phyloP scores from a whole-genome alignment of 2,888 invertebrate genomes.

The Eupithecia subumbrata region DNA sequence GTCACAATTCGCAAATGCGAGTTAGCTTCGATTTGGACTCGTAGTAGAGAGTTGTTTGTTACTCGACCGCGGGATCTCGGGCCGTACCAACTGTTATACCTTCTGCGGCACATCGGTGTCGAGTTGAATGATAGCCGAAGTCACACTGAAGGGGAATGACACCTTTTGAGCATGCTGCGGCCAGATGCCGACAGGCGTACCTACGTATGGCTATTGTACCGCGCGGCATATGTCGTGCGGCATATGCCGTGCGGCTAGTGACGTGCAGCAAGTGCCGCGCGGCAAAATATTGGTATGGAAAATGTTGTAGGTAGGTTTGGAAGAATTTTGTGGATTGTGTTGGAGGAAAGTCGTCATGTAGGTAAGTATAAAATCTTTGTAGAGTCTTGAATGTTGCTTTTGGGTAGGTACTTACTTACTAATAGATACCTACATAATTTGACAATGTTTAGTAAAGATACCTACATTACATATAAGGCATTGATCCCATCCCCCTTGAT shows the following conservation, averaged over 20 bases:
- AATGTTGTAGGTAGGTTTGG: not conserved
- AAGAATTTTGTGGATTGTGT: not conserved
- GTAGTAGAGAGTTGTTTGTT: conserved; percentile 53
- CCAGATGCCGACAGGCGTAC: conserved; percentile 55
- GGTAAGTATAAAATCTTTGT: not conserved
- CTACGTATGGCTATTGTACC: conserved; percentile 48
- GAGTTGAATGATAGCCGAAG: conserved; percentile 59
- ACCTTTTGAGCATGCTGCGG: conserved; percentile 60
- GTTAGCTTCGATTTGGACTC: conserved; percentile 37
- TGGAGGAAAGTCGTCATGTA: not conserved
- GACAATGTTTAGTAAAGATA: too few relatives aligned
- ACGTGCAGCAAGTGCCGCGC: not conserved
- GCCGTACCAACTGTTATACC: conserved; percentile 34
- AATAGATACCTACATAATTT: not conserved
- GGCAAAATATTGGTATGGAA: not conserved
- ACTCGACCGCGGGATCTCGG: conserved; percentile 44
- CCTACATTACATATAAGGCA: too few relatives aligned
- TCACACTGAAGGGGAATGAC: conserved; percentile 63
- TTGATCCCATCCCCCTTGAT: too few relatives aligned
- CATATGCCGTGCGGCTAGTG: conserved; percentile 18
- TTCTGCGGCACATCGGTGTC: conserved; percentile 47
- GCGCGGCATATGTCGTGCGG: not conserved
- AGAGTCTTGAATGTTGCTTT: too few relatives aligned
- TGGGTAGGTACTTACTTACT: not conserved
- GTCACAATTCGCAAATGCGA: conserved; percentile 24